Evolutionary conservation across 1,140 invertebrate species (phyloP).

Genomic region (Achroia grisella): DNA sequence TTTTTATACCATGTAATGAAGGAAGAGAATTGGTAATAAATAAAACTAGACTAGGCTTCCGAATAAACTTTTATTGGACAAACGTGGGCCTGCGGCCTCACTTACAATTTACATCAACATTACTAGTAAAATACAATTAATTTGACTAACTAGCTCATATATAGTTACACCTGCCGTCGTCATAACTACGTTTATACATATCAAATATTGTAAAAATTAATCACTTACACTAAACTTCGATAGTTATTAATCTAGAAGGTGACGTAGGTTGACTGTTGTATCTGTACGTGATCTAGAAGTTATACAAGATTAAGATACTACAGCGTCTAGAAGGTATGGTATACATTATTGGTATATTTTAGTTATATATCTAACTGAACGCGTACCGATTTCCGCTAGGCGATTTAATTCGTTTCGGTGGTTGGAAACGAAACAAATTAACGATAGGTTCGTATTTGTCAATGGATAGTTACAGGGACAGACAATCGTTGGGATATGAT

Average conservation of each 20-base stretch:
- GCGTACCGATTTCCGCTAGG: constrained; percentile 14
- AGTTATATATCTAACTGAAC: too few relatives aligned
- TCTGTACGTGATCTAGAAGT: constrained; percentile 32
- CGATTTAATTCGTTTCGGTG: constrained; percentile 14
- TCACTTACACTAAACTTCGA: constrained; percentile 17
- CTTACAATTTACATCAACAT: constrained; percentile 53
- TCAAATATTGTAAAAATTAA: constrained; percentile 41
- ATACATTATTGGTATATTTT: constrained; percentile 12
- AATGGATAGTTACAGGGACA: constrained; percentile 1
- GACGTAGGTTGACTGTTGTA: constrained; percentile 41
- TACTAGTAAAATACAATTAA: constrained; percentile 56
- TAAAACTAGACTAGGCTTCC: constrained; percentile 48
- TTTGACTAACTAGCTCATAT: constrained; percentile 31
- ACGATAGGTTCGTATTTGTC: not conserved
- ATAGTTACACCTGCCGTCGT: constrained; percentile 23
- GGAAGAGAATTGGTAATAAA: constrained; percentile 9
- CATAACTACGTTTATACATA: constrained; percentile 19
- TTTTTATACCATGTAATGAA: too few relatives aligned
- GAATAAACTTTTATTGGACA: constrained; percentile 68
- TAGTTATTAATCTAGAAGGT: constrained; percentile 46
- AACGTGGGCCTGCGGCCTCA: constrained; percentile 32
- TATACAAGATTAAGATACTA: not conserved
- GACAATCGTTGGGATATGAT: constrained; percentile 30
- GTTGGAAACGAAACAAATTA: constrained; percentile 20
- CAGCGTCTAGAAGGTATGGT: not conserved